These are phyloP conservation scores for Hydrotaea diabolus DNA, from an alignment of 2,888 invertebrate species.

Conservation along the genomic window DNA sequence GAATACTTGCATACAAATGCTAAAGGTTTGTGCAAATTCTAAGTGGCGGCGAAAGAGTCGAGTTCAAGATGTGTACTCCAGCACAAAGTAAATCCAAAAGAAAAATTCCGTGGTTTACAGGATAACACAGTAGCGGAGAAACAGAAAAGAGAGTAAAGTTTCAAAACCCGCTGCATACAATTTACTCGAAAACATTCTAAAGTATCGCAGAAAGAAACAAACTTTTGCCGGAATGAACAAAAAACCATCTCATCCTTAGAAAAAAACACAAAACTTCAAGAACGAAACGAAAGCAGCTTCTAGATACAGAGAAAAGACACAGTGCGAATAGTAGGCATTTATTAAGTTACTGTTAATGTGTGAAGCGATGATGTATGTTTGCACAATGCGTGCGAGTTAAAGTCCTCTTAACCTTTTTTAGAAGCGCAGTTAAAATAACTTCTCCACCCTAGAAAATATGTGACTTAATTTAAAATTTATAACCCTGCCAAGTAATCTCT, in stretches of 20 bases:
- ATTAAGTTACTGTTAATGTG: background rate
- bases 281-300: background rate
- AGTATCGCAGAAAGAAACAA: constrained; percentile 28
- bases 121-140: constrained; percentile 3
- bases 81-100: constrained; percentile 28
- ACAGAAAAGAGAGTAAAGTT: constrained; percentile 22
- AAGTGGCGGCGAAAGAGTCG: constrained; percentile 33
- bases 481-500: too few relatives aligned
- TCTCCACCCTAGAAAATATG: too few relatives aligned
- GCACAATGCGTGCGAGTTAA: too few relatives aligned
- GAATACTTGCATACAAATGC: background rate
- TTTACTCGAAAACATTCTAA: constrained; percentile 23
- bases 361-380: too few relatives aligned
- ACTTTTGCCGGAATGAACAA: constrained; percentile 17
- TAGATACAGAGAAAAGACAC: background rate
- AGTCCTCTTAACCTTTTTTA: too few relatives aligned
- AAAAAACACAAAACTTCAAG: background rate
- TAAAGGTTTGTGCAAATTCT: background rate
- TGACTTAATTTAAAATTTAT: too few relatives aligned
- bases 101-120: constrained; percentile 34
- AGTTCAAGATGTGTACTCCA: constrained; percentile 22
- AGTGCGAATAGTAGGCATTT: background rate
- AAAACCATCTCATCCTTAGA: background rate
- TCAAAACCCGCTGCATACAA: constrained; percentile 33
- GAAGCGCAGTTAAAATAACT: too few relatives aligned